Percentiles rank a stretch among this genome's conserved stretches.
Conservation (phyloP, 1,140 invertebrate species). For the Penaeus chinensis region DNA sequence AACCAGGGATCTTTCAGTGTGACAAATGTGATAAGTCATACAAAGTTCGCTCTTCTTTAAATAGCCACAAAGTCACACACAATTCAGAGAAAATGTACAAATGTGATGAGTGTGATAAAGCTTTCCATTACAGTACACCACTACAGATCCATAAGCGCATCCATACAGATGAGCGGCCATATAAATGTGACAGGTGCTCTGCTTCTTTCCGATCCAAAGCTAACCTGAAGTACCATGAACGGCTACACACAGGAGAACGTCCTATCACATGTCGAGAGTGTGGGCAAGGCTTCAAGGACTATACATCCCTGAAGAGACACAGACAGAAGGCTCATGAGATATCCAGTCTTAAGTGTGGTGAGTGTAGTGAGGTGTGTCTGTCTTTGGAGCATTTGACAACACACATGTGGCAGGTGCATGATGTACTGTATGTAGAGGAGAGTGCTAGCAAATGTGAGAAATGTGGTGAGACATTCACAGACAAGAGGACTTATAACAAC, state of each 20-base stretch:
- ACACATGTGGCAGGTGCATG: constrained; percentile 34
- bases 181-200: constrained; percentile 37
- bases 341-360: constrained; percentile 20
- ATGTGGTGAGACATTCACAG: constrained; percentile 30
- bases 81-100: constrained; percentile 53
- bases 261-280: constrained; percentile 62
- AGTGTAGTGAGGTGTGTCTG: constrained; percentile 19
- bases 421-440: constrained; percentile 41
- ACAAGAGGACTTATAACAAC: constrained; percentile 22
- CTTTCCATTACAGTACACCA: constrained; percentile 53
- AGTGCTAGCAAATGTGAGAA: constrained; percentile 29
- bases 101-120: constrained; percentile 58
- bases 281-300: constrained; percentile 56
- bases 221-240: constrained; percentile 57
- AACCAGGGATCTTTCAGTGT: constrained; percentile 42
- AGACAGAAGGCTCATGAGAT: constrained; percentile 43
- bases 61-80: constrained; percentile 49
- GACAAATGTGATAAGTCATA: constrained; percentile 58
- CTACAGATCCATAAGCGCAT: constrained; percentile 52
- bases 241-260: constrained; percentile 64
- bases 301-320: constrained; percentile 49
- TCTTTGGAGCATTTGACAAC: constrained; percentile 20
- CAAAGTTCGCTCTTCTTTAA: constrained; percentile 55
- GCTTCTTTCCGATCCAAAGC: constrained; percentile 44
- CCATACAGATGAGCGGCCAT: constrained; percentile 54